These are phyloP conservation scores for Stomatorhinus ivindoensis DNA, from an alignment of 2,113 vertebrate genomes.

Conservation along the genomic window DNA sequence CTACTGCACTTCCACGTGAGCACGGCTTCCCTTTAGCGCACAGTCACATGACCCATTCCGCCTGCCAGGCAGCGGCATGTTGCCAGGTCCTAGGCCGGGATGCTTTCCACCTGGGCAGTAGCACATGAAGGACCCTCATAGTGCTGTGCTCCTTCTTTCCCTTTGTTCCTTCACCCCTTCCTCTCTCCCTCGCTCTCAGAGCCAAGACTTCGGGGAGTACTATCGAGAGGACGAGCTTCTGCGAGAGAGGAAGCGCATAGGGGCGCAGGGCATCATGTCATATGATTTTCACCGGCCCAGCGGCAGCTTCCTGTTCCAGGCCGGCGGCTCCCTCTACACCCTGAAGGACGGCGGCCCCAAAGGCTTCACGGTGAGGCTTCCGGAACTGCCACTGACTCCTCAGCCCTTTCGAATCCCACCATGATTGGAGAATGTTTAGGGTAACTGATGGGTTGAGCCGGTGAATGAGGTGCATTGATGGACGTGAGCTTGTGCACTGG, in stretches of 20 bases:
- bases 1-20: constrained; percentile 71
- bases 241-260: constrained; percentile 69
- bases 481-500: background rate
- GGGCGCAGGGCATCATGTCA: constrained; percentile 66
- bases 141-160: background rate
- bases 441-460: background rate
- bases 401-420: background rate
- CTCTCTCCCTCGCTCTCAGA: constrained; percentile 40
- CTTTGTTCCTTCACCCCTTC: background rate
- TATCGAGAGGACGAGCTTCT: constrained; percentile 70
- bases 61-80: background rate
- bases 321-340: constrained; percentile 62
- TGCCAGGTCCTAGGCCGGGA: background rate
- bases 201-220: constrained; percentile 74
- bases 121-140: background rate
- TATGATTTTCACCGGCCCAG: constrained; percentile 69
- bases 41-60: background rate
- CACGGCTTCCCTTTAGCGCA: background rate
- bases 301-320: constrained; percentile 69
- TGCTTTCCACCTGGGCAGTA: background rate
- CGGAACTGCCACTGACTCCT: background rate
- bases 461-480: background rate
- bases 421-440: background rate
- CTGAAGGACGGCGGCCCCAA: constrained; percentile 66
- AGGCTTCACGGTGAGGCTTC: constrained; percentile 65